Conservation (phyloP, 2,113 vertebrate genomes). For the Tympanuchus pallidicinctus region DNA sequence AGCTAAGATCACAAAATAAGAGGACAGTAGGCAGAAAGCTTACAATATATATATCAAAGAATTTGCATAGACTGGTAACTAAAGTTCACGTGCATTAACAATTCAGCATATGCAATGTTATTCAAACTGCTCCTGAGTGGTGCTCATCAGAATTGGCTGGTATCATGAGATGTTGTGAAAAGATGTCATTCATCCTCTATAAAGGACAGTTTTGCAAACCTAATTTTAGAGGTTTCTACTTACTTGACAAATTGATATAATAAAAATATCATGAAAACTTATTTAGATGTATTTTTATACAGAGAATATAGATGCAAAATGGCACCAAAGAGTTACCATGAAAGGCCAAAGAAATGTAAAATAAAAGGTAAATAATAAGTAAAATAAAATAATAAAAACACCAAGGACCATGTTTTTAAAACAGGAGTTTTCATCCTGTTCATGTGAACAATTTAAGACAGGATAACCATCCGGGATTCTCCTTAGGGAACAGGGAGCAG, state of each 20-base stretch:
- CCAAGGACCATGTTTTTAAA: background rate
- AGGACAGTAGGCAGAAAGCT: background rate
- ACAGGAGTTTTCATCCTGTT: background rate
- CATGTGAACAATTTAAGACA: background rate
- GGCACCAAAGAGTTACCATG: background rate
- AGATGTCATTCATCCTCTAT: background rate
- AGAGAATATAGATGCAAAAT: background rate
- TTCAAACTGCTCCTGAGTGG: background rate
- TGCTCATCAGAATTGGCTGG: background rate
- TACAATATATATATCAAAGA: background rate
- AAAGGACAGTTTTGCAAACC: background rate
- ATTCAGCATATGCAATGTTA: background rate
- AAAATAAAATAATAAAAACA: too few species aligned
- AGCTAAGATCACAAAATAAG: background rate
- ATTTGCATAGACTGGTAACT: background rate
- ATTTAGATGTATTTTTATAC: background rate
- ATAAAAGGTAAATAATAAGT: background rate
- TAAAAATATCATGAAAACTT: background rate
- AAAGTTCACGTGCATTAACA: background rate
- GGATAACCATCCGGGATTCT: background rate
- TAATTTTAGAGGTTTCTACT: background rate
- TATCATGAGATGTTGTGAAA: background rate
- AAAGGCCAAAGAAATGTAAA: background rate
- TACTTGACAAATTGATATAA: background rate
- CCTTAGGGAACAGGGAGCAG: background rate